Conservation (phyloP, 2,888 invertebrate species). For the Drosophila parthenogenetica region DNA sequence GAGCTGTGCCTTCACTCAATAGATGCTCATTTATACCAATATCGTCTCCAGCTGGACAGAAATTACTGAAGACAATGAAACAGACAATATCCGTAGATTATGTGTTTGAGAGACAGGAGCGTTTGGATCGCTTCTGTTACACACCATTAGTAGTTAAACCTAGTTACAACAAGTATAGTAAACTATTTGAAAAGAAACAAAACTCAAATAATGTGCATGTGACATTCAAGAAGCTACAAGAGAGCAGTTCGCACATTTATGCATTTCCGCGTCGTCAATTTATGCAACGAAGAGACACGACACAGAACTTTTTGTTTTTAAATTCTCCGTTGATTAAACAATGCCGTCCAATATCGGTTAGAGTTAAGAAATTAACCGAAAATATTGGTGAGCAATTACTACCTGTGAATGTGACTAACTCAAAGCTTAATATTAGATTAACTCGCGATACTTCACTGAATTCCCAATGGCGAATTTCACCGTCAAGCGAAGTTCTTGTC, state of each 20-base stretch:
- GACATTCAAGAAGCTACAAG: constrained; percentile 83
- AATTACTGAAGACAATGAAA: constrained; percentile 86
- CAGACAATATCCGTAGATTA: constrained; percentile 85
- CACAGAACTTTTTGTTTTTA: constrained; percentile 82
- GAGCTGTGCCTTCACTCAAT: constrained; percentile 85
- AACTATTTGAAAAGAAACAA: constrained; percentile 81
- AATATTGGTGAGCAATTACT: constrained; percentile 69
- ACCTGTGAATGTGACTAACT: constrained; percentile 56
- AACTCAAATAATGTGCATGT: constrained; percentile 70
- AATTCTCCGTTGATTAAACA: constrained; percentile 83
- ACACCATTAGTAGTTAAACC: constrained; percentile 84
- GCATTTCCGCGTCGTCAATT: constrained; percentile 84
- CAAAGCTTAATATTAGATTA: constrained; percentile 83
- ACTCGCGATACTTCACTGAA: constrained; percentile 82
- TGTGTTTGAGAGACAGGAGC: constrained; percentile 86
- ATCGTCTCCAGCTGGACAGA: constrained; percentile 86
- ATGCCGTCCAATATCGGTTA: constrained; percentile 84
- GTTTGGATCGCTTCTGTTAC: constrained; percentile 86
- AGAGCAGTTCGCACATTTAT: constrained; percentile 81
- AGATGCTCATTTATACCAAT: constrained; percentile 86
- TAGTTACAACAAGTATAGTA: constrained; percentile 67
- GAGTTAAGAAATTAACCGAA: constrained; percentile 82
- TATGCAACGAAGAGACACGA: constrained; percentile 79
- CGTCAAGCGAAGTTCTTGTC: constrained; percentile 85
- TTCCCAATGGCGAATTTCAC: constrained; percentile 84